Evolutionary conservation across 1,140 invertebrate species (phyloP).

Genomic region (Drosophila mauritiana): DNA sequence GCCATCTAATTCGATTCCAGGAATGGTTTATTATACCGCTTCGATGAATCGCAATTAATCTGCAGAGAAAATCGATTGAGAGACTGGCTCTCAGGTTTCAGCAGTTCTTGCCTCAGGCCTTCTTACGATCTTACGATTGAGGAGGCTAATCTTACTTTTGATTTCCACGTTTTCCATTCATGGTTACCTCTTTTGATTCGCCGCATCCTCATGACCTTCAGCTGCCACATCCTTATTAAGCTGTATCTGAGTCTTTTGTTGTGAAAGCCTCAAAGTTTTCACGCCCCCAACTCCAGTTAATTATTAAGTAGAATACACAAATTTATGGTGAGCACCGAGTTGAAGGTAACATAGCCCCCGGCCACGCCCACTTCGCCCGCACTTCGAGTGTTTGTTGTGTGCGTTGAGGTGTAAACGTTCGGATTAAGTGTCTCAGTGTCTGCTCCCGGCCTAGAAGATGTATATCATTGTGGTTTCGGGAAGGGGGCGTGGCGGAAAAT

Average conservation of each 20-base stretch:
- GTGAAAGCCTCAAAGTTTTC: conserved; percentile 32
- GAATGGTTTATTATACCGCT: conserved; percentile 28
- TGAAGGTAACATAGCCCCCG: conserved; percentile 34
- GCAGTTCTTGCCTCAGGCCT: not conserved
- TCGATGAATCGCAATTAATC: conserved; percentile 23
- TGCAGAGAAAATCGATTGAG: conserved; percentile 17
- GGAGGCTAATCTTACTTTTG: conserved; percentile 31
- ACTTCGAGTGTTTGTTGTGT: conserved; percentile 55
- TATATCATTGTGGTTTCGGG: conserved; percentile 54
- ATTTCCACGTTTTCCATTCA: conserved; percentile 18
- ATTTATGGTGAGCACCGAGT: conserved; percentile 53
- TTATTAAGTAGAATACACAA: conserved; percentile 81
- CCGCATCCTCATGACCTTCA: conserved; percentile 12
- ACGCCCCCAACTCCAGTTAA: conserved; percentile 49
- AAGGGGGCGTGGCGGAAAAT: not conserved
- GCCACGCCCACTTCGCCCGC: conserved; percentile 7
- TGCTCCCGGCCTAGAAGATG: conserved; percentile 38
- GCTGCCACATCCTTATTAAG: conserved; percentile 19
- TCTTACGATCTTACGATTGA: not conserved
- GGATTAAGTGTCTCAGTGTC: conserved; percentile 78
- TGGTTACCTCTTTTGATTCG: conserved; percentile 5
- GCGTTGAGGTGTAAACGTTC: conserved; percentile 79
- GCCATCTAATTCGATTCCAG: conserved; percentile 13
- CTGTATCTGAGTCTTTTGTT: conserved; percentile 32
- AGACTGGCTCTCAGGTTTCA: not conserved